Evolutionary conservation across 2,888 invertebrate genomes (phyloP).

Genomic region (Xestia ashworthii): DNA sequence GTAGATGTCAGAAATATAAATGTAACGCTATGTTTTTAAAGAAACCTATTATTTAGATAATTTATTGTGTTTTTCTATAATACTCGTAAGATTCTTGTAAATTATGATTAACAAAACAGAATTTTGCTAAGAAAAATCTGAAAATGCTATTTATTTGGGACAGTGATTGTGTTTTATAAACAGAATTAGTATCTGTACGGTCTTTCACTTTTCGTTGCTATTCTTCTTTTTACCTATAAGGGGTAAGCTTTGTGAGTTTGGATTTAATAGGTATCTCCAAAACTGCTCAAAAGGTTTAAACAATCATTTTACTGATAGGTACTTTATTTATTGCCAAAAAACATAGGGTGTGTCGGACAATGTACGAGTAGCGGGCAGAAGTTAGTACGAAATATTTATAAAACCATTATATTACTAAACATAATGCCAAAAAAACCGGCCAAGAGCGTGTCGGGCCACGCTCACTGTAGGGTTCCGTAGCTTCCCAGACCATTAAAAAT

Average conservation of each 20-base stretch:
- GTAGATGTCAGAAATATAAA: conserved; percentile 13
- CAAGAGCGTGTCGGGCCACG: no score
- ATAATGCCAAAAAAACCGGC: background rate
- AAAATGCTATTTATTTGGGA: background rate
- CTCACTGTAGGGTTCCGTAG: no score
- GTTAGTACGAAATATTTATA: background rate
- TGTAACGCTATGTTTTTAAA: conserved; percentile 9
- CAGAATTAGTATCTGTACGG: no score
- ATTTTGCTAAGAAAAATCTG: conserved; percentile 4
- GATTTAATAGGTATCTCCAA: background rate
- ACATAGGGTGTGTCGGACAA: background rate
- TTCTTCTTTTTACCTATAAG: background rate
- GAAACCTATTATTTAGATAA: conserved; percentile 37
- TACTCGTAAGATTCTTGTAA: background rate
- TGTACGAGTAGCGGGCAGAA: background rate
- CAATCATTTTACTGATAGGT: background rate
- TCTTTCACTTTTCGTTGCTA: background rate
- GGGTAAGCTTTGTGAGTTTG: background rate
- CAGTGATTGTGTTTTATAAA: conserved; percentile 8
- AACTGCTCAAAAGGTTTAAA: background rate
- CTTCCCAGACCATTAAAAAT: no score
- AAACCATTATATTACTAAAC: conserved; percentile 1
- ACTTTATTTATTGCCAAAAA: background rate
- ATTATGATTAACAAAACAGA: conserved; percentile 8
- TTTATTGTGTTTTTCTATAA: conserved; percentile 31